phyloP scores from a whole-genome alignment of 2,888 invertebrate species.

The Andrena camellia region DNA sequence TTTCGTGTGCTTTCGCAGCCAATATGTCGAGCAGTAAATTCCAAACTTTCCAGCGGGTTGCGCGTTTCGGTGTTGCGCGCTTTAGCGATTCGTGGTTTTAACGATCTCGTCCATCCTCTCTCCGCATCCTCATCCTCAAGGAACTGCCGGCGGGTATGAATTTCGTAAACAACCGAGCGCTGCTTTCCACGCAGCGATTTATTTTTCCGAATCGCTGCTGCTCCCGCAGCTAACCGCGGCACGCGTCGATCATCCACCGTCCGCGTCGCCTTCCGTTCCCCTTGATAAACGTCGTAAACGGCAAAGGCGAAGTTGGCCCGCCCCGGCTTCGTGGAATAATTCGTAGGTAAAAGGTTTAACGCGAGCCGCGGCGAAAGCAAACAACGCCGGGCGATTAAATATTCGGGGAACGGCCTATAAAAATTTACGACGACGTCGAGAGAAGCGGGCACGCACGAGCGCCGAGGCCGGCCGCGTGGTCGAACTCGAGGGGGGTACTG shows the following conservation, averaged over 20 bases:
- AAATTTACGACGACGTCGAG: constrained; percentile 50
- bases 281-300: constrained; percentile 1
- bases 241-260: constrained; percentile 5
- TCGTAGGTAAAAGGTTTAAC: constrained; percentile 20
- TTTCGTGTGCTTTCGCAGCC: constrained; percentile 83
- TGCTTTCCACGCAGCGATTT: not conserved
- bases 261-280: not conserved
- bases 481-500: constrained; percentile 1
- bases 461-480: not conserved
- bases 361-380: constrained; percentile 50
- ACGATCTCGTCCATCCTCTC: constrained; percentile 60
- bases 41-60: constrained; percentile 79
- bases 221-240: not conserved
- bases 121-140: constrained; percentile 56
- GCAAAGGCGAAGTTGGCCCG: not conserved
- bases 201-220: constrained; percentile 12
- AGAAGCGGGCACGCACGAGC: constrained; percentile 36
- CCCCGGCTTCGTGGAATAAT: not conserved
- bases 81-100: constrained; percentile 76
- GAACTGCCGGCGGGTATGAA: constrained; percentile 75
- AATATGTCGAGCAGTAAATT: constrained; percentile 84
- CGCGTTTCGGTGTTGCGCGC: constrained; percentile 73
- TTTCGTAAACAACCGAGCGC: constrained; percentile 76
- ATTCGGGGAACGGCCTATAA: constrained; percentile 54
- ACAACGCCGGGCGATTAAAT: constrained; percentile 61